Base-by-base conservation (phyloP, 2,888 invertebrate species). In the Andrena flavipes region DNA sequence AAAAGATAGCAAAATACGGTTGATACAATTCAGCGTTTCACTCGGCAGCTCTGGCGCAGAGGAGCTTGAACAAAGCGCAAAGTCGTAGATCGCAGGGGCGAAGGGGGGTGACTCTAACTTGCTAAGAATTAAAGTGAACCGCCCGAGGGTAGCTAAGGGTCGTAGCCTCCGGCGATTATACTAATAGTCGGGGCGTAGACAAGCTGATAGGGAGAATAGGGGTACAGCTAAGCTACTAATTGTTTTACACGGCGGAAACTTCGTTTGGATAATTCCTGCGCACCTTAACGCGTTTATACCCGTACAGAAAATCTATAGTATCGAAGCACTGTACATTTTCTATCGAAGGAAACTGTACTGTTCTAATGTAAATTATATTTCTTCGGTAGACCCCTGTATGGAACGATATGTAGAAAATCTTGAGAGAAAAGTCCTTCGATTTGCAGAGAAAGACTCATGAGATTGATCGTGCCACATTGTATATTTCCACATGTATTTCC, bases 121-220 rank as follows among this genome's bases (percentile, higher is more conserved):
- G 88, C 90, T 90, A 91, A 92, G 91, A 92, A 92, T 92, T 92
- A 92, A 92, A 92, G 91, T 87, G 91, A 90, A 90, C 88, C 82
- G 86, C 84, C 80, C 87, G 88, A 87, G 90, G 90, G 88, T 89
- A 87, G 90, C 82, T 87, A 87, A 86, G 90, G 88, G 91, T 90
- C 89, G 90, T 86, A 88, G 87, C 90, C 92, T 90, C 89, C 87
- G 86, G 87, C 91, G 92, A 93, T 92, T 91, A 92, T 92, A 91
- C 92, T 92, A 92, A 93, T 92, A 92, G 92, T 91, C 88, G 91
- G 91, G 92, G 92, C 91, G 93, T 92, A 91, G 92, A 91, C 91
- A 90, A 90, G 89, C 89, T 87, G 89, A 91, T 90, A 88, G 88
- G 81, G 83, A 77, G 81, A 80, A 69, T 69, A 80, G 84, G 84